These are phyloP conservation scores for Hylaeus volcanicus DNA, from an alignment of 1,140 invertebrate genomes.

Conservation along the genomic window DNA sequence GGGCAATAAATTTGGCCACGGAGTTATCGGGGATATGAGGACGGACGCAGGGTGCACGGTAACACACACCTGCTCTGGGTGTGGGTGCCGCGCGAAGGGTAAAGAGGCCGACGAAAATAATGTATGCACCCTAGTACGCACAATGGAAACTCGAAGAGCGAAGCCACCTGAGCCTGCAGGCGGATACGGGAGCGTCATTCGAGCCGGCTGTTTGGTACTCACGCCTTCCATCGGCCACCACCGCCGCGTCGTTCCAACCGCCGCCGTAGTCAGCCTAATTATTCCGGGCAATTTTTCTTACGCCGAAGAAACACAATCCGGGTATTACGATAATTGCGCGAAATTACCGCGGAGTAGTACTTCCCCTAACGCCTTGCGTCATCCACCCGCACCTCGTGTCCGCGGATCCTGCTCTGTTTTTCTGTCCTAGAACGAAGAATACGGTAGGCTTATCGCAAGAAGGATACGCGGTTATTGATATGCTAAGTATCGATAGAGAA, in stretches of 20 bases:
- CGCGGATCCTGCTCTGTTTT: too few relatives aligned
- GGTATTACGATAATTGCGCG: conserved; percentile 27
- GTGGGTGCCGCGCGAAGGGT: conserved; percentile 66
- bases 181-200: conserved; percentile 56
- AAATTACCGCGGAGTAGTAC: neutral
- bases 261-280: conserved; percentile 44
- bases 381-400: too few relatives aligned
- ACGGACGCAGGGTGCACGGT: conserved; percentile 42
- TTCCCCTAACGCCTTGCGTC: neutral
- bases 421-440: too few relatives aligned
- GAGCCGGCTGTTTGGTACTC: conserved; percentile 64
- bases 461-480: too few relatives aligned
- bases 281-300: conserved; percentile 52
- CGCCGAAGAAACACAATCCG: conserved; percentile 7
- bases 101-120: conserved; percentile 69
- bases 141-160: conserved; percentile 60
- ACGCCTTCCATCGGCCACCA: conserved; percentile 19
- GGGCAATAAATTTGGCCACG: conserved; percentile 51
- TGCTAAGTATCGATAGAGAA: too few relatives aligned
- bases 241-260: conserved; percentile 8
- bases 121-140: conserved; percentile 74
- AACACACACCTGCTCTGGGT: conserved; percentile 70
- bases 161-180: conserved; percentile 72
- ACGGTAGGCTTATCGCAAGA: too few relatives aligned
- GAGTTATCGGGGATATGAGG: conserved; percentile 30